phyloP scores from a whole-genome alignment of 2,797 vertebrate genomes.

The Oryzias sinensis region DNA sequence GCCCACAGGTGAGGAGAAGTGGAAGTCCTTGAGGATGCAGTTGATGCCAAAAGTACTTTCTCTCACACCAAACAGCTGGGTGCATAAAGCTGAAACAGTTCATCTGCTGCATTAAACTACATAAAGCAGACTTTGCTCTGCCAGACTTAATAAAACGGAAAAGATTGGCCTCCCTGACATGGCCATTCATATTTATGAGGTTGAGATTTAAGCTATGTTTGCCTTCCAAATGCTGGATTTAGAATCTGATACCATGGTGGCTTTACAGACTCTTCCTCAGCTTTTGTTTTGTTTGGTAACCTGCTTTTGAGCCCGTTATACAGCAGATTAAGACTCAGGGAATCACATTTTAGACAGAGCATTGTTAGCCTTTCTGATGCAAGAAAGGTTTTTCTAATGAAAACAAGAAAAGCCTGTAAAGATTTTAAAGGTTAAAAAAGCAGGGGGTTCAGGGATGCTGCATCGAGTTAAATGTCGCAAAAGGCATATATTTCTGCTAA shows the following conservation, averaged over 20 bases:
- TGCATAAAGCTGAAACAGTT: conserved; percentile 23
- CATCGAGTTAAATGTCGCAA: too few species aligned
- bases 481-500: too few species aligned
- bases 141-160: conserved; percentile 47
- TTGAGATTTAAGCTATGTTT: conserved; percentile 21
- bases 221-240: conserved; percentile 19
- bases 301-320: conserved; percentile 8
- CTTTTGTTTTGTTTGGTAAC: conserved; percentile 29
- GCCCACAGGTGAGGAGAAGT: not conserved
- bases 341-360: not conserved
- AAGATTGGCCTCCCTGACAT: conserved; percentile 24
- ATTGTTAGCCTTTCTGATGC: not conserved
- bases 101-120: conserved; percentile 16
- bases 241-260: conserved; percentile 7
- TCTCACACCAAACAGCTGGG: conserved; percentile 10
- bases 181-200: conserved; percentile 48
- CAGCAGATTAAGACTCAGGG: conserved; percentile 12
- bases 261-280: conserved; percentile 12
- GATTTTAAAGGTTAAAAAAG: too few species aligned
- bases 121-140: conserved; percentile 21
- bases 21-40: conserved; percentile 5
- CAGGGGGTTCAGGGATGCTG: too few species aligned
- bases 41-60: conserved; percentile 15
- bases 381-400: not conserved
- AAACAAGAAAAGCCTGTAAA: too few species aligned